Conservation (phyloP, 2,113 vertebrate genomes). For the Hucho hucho region DNA sequence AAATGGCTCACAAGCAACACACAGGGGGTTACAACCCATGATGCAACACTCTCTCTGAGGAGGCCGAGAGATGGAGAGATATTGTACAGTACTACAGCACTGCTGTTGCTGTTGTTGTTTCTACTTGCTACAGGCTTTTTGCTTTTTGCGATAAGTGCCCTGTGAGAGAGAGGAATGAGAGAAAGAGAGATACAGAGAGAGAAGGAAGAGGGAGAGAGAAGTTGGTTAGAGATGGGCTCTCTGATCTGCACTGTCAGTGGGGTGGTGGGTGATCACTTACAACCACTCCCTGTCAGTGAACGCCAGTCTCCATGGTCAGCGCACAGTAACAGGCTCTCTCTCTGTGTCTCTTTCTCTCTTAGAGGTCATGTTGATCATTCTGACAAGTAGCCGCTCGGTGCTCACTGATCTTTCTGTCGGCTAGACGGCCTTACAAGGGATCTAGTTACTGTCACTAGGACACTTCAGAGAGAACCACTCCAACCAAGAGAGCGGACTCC, state of each 20-base stretch:
- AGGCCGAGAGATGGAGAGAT: background rate
- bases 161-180: constrained; percentile 20
- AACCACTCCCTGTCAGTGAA: constrained; percentile 58
- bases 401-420: constrained; percentile 79
- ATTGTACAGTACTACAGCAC: too few relatives aligned
- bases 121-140: background rate
- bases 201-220: constrained; percentile 30
- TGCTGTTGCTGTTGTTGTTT: background rate
- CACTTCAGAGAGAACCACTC: constrained; percentile 63
- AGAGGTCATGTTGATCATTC: constrained; percentile 81
- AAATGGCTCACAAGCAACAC: background rate
- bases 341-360: constrained; percentile 15
- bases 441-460: constrained; percentile 85
- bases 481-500: constrained; percentile 59
- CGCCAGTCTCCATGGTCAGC: constrained; percentile 84
- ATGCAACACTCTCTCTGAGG: background rate
- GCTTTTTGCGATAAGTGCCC: background rate
- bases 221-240: background rate
- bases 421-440: constrained; percentile 72
- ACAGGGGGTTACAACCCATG: background rate
- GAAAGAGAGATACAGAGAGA: constrained; percentile 18
- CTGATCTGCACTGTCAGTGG: background rate
- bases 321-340: constrained; percentile 72
- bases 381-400: constrained; percentile 77
- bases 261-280: background rate